phyloP scores from a whole-genome alignment of 2,113 vertebrate genomes.

The Trogon surrucura region DNA sequence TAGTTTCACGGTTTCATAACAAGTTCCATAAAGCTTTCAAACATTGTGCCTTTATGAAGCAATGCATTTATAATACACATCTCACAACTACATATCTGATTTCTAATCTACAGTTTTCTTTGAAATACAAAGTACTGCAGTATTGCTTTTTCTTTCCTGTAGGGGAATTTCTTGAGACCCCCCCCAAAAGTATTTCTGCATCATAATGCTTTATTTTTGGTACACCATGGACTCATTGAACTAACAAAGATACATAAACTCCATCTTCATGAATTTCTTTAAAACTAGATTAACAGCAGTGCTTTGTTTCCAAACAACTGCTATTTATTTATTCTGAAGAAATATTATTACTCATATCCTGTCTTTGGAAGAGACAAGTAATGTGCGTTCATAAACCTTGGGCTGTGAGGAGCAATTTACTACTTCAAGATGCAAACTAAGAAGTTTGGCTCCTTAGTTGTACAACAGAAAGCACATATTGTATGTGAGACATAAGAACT shows the following conservation, averaged over 20 bases:
- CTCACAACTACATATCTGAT: neutral
- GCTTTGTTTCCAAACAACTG: constrained; percentile 34
- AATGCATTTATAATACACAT: neutral
- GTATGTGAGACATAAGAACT: neutral
- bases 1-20: neutral
- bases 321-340: neutral
- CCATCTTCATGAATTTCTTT: neutral
- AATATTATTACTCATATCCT: constrained; percentile 13
- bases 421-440: constrained; percentile 24
- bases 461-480: neutral
- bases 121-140: neutral
- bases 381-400: neutral
- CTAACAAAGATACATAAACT: neutral
- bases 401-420: neutral
- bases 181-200: neutral
- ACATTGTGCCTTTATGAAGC: neutral
- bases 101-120: neutral
- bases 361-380: neutral
- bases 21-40: neutral
- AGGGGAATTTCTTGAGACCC: neutral
- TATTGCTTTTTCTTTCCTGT: neutral
- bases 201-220: neutral
- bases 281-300: neutral
- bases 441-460: neutral
- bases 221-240: neutral